phyloP scores from a whole-genome alignment of 2,113 vertebrate genomes.

The Hymenochirus boettgeri region DNA sequence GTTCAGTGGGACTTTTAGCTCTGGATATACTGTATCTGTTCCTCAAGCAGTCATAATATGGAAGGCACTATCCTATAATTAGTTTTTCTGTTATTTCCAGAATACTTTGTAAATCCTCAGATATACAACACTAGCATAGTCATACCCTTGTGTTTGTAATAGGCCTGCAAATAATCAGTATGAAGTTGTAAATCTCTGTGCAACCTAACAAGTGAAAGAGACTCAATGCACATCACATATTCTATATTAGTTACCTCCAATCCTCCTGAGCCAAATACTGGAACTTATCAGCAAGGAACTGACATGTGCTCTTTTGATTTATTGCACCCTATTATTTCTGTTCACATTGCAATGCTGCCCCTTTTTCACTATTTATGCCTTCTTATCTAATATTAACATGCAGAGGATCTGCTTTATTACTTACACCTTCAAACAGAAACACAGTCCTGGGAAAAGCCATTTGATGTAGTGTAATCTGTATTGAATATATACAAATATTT shows the following conservation, averaged over 20 bases:
- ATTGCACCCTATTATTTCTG: conserved; percentile 29
- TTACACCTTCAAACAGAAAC: background rate
- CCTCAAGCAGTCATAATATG: too few relatives aligned
- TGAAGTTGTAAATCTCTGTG: too few relatives aligned
- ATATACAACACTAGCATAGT: background rate
- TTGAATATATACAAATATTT: background rate
- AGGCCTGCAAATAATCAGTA: too few relatives aligned
- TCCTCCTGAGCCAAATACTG: background rate
- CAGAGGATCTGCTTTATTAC: conserved; percentile 1
- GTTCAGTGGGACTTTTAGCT: too few relatives aligned
- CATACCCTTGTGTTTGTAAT: background rate
- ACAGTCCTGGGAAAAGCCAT: too few relatives aligned
- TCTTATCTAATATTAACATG: conserved; percentile 21
- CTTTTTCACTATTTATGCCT: conserved; percentile 3
- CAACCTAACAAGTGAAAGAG: background rate
- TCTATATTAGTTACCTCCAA: background rate
- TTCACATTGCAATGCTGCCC: too few relatives aligned
- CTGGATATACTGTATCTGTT: too few relatives aligned
- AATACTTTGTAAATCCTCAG: too few relatives aligned
- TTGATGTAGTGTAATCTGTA: background rate
- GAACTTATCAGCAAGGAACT: conserved; percentile 19
- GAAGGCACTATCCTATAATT: too few relatives aligned
- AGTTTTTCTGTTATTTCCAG: too few relatives aligned
- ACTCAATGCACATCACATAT: background rate
- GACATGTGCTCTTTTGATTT: conserved; percentile 18